phyloP scores from a whole-genome alignment of 2,797 vertebrate genomes.

The Hapalemur alaotrensis region DNA sequence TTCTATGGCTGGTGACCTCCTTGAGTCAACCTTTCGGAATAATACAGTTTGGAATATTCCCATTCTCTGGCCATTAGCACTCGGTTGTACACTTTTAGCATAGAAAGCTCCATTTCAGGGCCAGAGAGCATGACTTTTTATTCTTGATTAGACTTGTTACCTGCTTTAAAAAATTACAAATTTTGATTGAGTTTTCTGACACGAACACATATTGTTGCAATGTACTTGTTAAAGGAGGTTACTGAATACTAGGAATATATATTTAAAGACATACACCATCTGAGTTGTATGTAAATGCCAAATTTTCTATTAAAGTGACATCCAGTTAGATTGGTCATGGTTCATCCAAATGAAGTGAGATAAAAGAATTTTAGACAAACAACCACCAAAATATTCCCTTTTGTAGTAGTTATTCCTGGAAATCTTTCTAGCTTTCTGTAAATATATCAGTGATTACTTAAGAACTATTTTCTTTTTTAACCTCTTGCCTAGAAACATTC shows the following conservation, averaged over 20 bases:
- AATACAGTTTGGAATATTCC: not conserved
- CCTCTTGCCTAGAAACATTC: not conserved
- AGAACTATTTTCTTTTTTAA: not conserved
- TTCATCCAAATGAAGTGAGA: constrained; percentile 28
- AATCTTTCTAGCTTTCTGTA: not conserved
- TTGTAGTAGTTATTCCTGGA: not conserved
- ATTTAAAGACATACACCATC: constrained; percentile 73
- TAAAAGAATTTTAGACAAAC: not conserved
- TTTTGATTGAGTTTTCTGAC: constrained; percentile 75
- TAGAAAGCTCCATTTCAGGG: constrained; percentile 67
- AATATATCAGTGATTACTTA: not conserved
- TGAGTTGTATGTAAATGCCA: constrained; percentile 74
- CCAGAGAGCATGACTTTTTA: constrained; percentile 68
- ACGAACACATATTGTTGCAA: constrained; percentile 55
- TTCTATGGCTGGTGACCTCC: not conserved
- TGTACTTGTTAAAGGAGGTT: constrained; percentile 55
- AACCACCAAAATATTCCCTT: not conserved
- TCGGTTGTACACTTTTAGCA: constrained; percentile 70
- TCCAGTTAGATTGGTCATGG: constrained; percentile 71
- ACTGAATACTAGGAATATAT: constrained; percentile 55
- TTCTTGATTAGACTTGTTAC: constrained; percentile 50
- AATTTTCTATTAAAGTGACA: constrained; percentile 75
- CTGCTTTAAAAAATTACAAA: constrained; percentile 50
- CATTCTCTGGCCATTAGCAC: not conserved
- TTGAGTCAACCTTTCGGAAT: not conserved